Conservation (phyloP, 2,113 vertebrate species). For the Thymallus thymallus region DNA sequence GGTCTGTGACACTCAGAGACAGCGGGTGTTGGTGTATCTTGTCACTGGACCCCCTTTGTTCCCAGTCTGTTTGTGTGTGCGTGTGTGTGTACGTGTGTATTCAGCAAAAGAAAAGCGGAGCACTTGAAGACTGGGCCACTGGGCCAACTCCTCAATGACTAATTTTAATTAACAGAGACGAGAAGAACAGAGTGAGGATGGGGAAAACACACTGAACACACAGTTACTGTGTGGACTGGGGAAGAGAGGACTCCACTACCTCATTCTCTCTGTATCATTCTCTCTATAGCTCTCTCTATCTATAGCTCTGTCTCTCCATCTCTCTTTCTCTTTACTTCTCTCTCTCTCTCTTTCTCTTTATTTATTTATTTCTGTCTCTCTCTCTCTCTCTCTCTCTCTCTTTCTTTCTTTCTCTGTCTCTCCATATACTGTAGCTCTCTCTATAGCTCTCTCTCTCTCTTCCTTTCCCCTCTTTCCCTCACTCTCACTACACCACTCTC, state of each 20-base stretch:
- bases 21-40: constrained; percentile 26
- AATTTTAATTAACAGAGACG: constrained; percentile 61
- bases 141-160: constrained; percentile 60
- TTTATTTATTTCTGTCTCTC: not conserved
- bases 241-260: constrained; percentile 19
- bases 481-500: no score
- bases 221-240: not conserved
- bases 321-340: no score
- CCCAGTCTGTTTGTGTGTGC: not conserved
- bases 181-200: constrained; percentile 25
- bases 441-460: no score
- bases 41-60: constrained; percentile 52
- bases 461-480: no score
- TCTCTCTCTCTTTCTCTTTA: constrained; percentile 19
- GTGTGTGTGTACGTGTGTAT: constrained; percentile 26
- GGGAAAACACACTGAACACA: constrained; percentile 21
- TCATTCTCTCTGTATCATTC: not conserved
- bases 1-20: no score
- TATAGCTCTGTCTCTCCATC: no score
- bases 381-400: not conserved
- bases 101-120: constrained; percentile 57
- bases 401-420: not conserved
- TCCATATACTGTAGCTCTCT: no score
- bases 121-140: constrained; percentile 50
- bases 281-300: no score